Percentiles rank a stretch among this genome's conserved stretches.
Evolutionary conservation across 2,888 invertebrate genomes (phyloP).

Genomic region (Drosophila recens): DNA sequence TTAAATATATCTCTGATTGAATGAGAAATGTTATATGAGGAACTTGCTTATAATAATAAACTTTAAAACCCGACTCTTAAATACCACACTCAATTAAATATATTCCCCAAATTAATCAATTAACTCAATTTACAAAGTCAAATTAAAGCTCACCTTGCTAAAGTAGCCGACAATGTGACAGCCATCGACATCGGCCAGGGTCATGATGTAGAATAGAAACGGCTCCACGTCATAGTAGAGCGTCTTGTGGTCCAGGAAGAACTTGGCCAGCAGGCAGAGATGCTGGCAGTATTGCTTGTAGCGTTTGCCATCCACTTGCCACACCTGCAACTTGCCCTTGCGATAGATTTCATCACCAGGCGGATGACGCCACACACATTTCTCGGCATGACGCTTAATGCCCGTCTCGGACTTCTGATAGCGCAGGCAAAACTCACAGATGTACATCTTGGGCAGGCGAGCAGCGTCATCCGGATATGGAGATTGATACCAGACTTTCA

Average conservation of each 20-base stretch:
- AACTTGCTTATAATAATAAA: too few relatives aligned
- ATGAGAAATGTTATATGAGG: too few relatives aligned
- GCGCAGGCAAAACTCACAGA: slow-evolving; percentile 98
- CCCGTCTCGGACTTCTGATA: slow-evolving; percentile 96
- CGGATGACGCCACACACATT: slow-evolving; percentile 98
- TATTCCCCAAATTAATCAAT: neutral
- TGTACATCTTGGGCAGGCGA: slow-evolving; percentile 94
- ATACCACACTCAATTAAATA: too few relatives aligned
- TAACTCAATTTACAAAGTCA: neutral
- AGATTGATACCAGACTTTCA: slow-evolving; percentile 98
- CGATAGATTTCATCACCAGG: slow-evolving; percentile 96
- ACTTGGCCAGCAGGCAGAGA: slow-evolving; percentile 97
- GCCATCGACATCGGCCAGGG: slow-evolving; percentile 94
- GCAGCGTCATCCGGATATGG: slow-evolving; percentile 98
- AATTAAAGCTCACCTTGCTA: slow-evolving; percentile 92
- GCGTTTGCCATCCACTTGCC: slow-evolving; percentile 97
- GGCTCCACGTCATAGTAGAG: slow-evolving; percentile 99
- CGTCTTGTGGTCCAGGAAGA: slow-evolving; percentile 99
- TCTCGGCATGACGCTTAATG: slow-evolving; percentile 93
- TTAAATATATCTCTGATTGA: too few relatives aligned
- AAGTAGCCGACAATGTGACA: slow-evolving; percentile 99
- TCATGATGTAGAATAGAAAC: slow-evolving; percentile 99
- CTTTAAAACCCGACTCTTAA: too few relatives aligned
- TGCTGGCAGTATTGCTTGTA: slow-evolving; percentile 99
- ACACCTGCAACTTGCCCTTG: slow-evolving; percentile 96